Evolutionary conservation across 2,113 vertebrate genomes (phyloP), one percentile per base, ranked within the genome.

Genomic region (Xiphophorus maculatus): DNA sequence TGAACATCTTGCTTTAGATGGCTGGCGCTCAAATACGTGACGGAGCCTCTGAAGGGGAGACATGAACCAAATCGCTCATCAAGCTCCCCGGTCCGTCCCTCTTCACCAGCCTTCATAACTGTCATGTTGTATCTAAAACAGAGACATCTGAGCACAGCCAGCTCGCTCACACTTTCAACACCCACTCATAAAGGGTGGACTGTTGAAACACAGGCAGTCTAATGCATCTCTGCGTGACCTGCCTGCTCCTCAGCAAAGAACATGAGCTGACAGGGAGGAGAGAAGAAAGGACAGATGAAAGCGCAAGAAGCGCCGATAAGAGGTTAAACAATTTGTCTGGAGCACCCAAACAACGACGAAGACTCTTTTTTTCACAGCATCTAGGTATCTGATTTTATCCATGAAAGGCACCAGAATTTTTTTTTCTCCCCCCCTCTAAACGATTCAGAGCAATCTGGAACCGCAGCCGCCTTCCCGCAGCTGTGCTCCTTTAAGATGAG

Each of bases 111-210:
- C 77, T 88, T 90, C 87, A 88, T 75, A 93, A 86, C 88, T 84
- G 91, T 90, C 91, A 89, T 35, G 65, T 67, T 70, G 62, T 44
- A 87, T 90, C 87, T 74, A 87, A 88, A 93, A 91, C 73, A 84
- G 63, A 88, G 90, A 88, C 84, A 86, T 90, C 86, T 77, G 83
- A 89, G 84, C 63, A 22, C 25, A 72, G 83, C 74, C 79, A 58
- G 79, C 88, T 71, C 85, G 68, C 78, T 68, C 63, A 76, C 35
- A 73, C 69, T 93, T 87, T 93, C 91, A 93, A 90, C 92, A 91
- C 89, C 89, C 87, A 87, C 91, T 93, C 92, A 91, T 93, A 91
- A 92, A 83, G 73, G 69, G 83, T 60, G 0, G 76, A 63, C 87
- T 87, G 91, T 77, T 93, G 91, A 90, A 90, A 90, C 88, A 65